A percentile compares a stretch with the other conserved stretches of the same genome.
Conservation (phyloP, 2,888 invertebrate species). For the Noctuana brunneofusca region DNA sequence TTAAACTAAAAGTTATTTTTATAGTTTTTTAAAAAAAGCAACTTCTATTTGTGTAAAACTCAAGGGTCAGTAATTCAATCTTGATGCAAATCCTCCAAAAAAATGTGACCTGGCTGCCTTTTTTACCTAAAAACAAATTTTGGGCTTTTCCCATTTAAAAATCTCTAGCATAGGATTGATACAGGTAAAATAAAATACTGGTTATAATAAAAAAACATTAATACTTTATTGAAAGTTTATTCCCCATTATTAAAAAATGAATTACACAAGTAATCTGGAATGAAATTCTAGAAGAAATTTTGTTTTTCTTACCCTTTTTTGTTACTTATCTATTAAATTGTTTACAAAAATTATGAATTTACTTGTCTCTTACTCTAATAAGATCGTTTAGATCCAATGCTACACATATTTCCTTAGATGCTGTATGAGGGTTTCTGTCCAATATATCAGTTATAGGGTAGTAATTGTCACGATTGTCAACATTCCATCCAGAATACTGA, state of each 20-base stretch:
- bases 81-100: too few relatives aligned
- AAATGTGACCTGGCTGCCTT: too few relatives aligned
- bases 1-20: too few relatives aligned
- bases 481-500: constrained; percentile 85
- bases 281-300: constrained; percentile 74
- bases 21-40: too few relatives aligned
- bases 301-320: constrained; percentile 66
- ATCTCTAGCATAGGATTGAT: too few relatives aligned
- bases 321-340: constrained; percentile 76
- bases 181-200: constrained; percentile 1
- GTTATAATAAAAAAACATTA: constrained; percentile 39
- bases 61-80: too few relatives aligned
- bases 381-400: constrained; percentile 81
- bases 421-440: constrained; percentile 78
- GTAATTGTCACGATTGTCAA: constrained; percentile 83
- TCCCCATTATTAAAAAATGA: constrained; percentile 75
- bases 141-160: too few relatives aligned
- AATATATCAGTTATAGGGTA: constrained; percentile 82
- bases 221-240: constrained; percentile 73
- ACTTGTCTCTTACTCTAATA: constrained; percentile 81
- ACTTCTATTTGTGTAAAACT: too few relatives aligned
- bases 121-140: too few relatives aligned
- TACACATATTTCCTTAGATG: constrained; percentile 81
- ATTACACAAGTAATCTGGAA: constrained; percentile 77
- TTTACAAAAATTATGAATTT: constrained; percentile 65